These are phyloP conservation scores for Antitype chi DNA, from an alignment of 2,888 invertebrate species.

Conservation along the genomic window DNA sequence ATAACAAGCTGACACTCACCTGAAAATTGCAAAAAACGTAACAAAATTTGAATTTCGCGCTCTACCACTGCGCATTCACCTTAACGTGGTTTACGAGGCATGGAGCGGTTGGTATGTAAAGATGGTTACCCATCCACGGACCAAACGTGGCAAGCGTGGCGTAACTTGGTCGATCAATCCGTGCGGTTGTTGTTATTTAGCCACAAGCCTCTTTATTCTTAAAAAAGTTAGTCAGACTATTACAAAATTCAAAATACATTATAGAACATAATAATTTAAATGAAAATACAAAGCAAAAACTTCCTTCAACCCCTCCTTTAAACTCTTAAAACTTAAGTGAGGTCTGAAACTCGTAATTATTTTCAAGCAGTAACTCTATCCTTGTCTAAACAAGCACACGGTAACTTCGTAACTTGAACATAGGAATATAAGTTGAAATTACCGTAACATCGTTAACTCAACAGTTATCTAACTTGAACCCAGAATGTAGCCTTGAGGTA, in stretches of 20 bases:
- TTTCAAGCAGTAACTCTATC: conserved; percentile 37
- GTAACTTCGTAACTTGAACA: conserved; percentile 56
- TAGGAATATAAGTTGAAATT: conserved; percentile 66
- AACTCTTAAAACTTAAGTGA: conserved; percentile 29
- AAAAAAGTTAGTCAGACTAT: too few species aligned
- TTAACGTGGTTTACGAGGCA: background rate
- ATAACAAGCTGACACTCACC: too few species aligned
- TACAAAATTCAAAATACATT: background rate
- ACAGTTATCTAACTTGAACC: conserved; percentile 69
- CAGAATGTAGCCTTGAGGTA: conserved; percentile 60
- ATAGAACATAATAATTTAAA: background rate
- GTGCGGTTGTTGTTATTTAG: too few species aligned
- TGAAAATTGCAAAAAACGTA: too few species aligned
- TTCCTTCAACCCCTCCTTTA: background rate
- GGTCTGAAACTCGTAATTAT: conserved; percentile 35
- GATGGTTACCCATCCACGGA: too few species aligned
- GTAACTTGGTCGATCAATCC: too few species aligned
- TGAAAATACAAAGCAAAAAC: background rate
- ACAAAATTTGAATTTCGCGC: too few species aligned
- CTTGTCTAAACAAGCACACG: conserved; percentile 39
- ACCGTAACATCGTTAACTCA: conserved; percentile 69
- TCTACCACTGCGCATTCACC: too few species aligned
- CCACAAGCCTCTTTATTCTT: background rate
- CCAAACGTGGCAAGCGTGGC: too few species aligned
- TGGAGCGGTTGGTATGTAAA: too few species aligned